A percentile compares a stretch with the other conserved stretches of the same genome.
These are phyloP conservation scores for Sinocyclocheilus anophthalmus DNA, from an alignment of 2,113 vertebrate species.

Conservation along the genomic window DNA sequence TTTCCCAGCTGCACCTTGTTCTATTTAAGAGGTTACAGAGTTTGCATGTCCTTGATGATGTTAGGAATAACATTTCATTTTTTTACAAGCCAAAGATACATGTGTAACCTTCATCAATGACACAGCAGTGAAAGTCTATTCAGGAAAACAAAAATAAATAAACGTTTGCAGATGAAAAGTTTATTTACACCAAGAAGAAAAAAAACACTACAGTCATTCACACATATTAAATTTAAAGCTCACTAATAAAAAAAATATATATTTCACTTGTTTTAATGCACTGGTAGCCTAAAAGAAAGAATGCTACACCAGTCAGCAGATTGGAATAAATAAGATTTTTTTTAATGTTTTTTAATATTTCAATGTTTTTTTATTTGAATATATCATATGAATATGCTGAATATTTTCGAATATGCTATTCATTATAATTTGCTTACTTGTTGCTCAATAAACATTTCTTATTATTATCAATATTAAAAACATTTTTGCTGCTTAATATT, in stretches of 20 bases:
- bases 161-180: neutral
- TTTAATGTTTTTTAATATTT: too few relatives aligned
- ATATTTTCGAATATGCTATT: too few relatives aligned
- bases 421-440: too few relatives aligned
- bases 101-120: neutral
- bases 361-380: too few relatives aligned
- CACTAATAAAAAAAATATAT: too few relatives aligned
- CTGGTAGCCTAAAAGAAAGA: too few relatives aligned
- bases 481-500: neutral
- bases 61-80: neutral
- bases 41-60: neutral
- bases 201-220: neutral
- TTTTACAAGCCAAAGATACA: neutral
- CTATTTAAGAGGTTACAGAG: neutral
- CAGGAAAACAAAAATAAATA: neutral
- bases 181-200: neutral
- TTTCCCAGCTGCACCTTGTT: neutral
- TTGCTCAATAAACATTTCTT: neutral
- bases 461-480: too few relatives aligned
- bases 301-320: too few relatives aligned
- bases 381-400: too few relatives aligned
- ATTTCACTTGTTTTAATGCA: too few relatives aligned
- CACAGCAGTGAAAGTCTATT: neutral
- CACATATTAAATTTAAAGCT: too few relatives aligned
- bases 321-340: too few relatives aligned